phyloP scores from a whole-genome alignment of 2,113 vertebrate species.

The Carassius auratus region DNA sequence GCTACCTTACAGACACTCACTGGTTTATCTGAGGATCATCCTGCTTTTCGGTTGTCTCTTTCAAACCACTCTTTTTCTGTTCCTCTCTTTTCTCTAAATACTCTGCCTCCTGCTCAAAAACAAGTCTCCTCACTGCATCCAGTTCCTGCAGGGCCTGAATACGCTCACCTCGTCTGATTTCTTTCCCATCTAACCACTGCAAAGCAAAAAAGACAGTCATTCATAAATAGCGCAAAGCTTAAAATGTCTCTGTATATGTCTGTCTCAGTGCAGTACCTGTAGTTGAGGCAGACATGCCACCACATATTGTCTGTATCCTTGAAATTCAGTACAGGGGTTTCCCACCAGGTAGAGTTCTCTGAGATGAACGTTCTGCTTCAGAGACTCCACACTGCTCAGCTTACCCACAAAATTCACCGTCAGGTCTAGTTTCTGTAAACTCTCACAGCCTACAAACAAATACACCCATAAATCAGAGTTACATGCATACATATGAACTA shows the following conservation, averaged over 20 bases:
- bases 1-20: constrained; percentile 27
- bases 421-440: constrained; percentile 89
- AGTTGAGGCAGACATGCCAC: constrained; percentile 85
- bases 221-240: neutral
- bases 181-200: constrained; percentile 86
- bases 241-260: neutral
- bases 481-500: neutral
- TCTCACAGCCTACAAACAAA: constrained; percentile 84
- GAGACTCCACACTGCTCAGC: constrained; percentile 80
- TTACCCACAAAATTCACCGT: constrained; percentile 92
- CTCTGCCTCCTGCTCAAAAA: constrained; percentile 73
- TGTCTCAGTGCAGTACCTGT: constrained; percentile 73
- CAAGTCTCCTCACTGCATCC: constrained; percentile 68
- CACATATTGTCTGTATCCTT: constrained; percentile 87
- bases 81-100: no score
- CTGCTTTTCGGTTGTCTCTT: no score
- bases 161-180: constrained; percentile 86
- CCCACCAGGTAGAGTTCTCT: constrained; percentile 88
- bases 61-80: no score
- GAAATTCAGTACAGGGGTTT: constrained; percentile 87
- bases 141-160: constrained; percentile 83
- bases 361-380: constrained; percentile 81
- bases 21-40: no score
- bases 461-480: neutral
- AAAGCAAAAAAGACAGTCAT: constrained; percentile 6